Evolutionary conservation across 2,888 invertebrate genomes (phyloP), one percentile per base, ranked within the genome.

Genomic region (Hyalella azteca): DNA sequence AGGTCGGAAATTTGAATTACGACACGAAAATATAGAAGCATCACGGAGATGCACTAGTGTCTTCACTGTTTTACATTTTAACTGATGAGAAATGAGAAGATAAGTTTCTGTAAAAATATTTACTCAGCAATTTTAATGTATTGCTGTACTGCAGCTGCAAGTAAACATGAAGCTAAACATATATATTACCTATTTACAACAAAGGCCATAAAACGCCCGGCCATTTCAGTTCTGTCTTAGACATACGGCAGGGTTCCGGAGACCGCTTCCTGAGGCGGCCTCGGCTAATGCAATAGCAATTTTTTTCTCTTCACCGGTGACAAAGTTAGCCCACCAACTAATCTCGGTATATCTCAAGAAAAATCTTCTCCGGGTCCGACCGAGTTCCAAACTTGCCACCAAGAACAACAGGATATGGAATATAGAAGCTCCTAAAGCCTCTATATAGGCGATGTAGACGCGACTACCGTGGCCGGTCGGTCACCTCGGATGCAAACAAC

Each of bases 251-350:
- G 54, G 26, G 15, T 19, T 22, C 26, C 26, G 26, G 54, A 54
- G 54, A 26, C 54, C 39, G 32, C 66, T 66, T n/a, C n/a, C 36
- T 22, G 29, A 32, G 66, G 36, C 29, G 66, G 66, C 36, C 39
- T 36, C 32, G 66, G 29, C 66, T 66, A 66, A 66, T 66, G 66
- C 36, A 66, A 66, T 66, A 66, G 66, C 66, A 66, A 66, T 66
- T 66, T 66, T 66, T 66, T 66, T 66, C 66, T 66, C 66, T 66
- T 66, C 66, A 66, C 66, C 36, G 66, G 66, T 66, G 66, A 66
- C 66, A 66, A 66, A 66, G 66, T 66, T 66, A 66, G 66, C 32
- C 66, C 66, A 66, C 66, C 66, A 66, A 66, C 66, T 66, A 66
- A 66, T 66, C 66, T 66, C 66, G 36, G 66, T 66, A 66, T 32